Evolutionary conservation across 2,797 vertebrate species (phyloP), one percentile per base, ranked within the genome.

Genomic region (Eleutherodactylus coqui): DNA sequence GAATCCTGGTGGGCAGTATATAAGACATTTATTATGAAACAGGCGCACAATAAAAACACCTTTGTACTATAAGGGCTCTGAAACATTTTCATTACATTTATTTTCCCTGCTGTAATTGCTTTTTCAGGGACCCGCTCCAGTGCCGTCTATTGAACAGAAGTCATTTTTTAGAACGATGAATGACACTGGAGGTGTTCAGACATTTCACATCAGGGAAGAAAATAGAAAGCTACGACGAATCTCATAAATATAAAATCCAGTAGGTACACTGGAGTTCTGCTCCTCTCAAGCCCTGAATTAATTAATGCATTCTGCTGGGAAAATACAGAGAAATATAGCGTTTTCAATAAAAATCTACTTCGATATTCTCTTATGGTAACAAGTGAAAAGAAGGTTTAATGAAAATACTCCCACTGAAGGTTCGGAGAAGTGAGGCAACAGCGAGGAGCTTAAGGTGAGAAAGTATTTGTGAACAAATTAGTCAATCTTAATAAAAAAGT

Each of bases 241-340:
- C n/a, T 76, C 49, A 84, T 84, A 82, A 34, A 64, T 64, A 84
- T 53, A 34, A 38, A 70, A 58, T 83, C 49, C 64, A 73, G 53
- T 83, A 73, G 27, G 58, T 47, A 47, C 27, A 34, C 36, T 24
- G 41, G 17, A 49, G 45, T 38, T 51, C 67, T 73, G 49, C 67
- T 58, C 38, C 36, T 60, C 51, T 41, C 27, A 27, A 83, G 75
- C 41, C 36, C 43, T 36, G 53, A 83, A 83, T 75, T 83, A 55
- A 82, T 82, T 82, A 82, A 67, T 36, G n/a, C 70, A 43, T 75
- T 83, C 82, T 75, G 51, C 82, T 47, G n/a, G 53, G 69, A 62
- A 73, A 82, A 53, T 11, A 55, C 47, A 24, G 43, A 45, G 64
- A 69, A 70, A 70, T 69, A 53, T 29, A 38, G 16, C 6, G 16